These are phyloP conservation scores for Leptopilina clavipes DNA, from an alignment of 1,140 invertebrate genomes.

Conservation along the genomic window DNA sequence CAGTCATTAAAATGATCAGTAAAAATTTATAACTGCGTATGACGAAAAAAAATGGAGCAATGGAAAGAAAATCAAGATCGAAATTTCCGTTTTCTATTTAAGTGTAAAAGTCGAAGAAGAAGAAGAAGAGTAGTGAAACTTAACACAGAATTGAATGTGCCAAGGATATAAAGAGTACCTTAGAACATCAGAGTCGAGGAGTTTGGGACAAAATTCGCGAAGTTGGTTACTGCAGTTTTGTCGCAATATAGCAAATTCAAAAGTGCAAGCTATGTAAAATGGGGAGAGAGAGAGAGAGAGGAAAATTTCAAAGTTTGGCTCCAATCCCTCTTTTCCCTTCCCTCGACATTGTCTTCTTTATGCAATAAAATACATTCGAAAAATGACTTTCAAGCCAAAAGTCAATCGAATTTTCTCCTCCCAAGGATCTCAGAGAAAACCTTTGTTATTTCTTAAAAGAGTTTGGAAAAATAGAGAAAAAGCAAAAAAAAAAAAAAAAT, in stretches of 20 bases:
- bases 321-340: background rate
- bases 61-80: background rate
- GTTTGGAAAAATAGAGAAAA: background rate
- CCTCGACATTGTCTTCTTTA: background rate
- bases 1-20: background rate
- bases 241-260: conserved; percentile 49
- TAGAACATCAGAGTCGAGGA: conserved; percentile 35
- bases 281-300: no score
- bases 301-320: conserved; percentile 17
- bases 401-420: conserved; percentile 20
- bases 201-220: conserved; percentile 53
- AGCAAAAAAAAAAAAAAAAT: conserved; percentile 2
- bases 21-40: background rate
- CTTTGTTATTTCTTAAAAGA: background rate
- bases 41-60: background rate
- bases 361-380: conserved; percentile 9
- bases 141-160: conserved; percentile 10
- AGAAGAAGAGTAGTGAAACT: background rate
- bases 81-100: background rate
- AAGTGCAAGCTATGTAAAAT: conserved; percentile 35
- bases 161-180: conserved; percentile 44
- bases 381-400: conserved; percentile 16
- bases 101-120: background rate
- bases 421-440: background rate
- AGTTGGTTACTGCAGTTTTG: conserved; percentile 57